Evolutionary conservation across 2,797 vertebrate species (phyloP).

Genomic region (Scleropages formosus): DNA sequence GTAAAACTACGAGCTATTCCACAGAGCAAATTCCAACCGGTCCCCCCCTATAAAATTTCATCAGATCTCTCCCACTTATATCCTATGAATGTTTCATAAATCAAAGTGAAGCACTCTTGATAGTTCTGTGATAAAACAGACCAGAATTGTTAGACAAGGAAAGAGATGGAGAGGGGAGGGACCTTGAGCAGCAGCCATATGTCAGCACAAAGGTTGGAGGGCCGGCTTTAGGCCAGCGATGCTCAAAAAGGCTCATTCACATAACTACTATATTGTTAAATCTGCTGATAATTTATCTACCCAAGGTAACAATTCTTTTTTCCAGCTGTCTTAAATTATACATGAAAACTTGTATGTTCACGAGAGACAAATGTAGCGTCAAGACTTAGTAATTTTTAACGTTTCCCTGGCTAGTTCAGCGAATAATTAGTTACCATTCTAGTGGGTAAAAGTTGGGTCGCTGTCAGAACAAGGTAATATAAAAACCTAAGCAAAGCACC

Average conservation of each 20-base stretch:
- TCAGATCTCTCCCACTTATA: no score
- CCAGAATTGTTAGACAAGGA: no score
- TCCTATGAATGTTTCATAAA: no score
- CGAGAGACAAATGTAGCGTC: neutral
- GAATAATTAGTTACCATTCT: neutral
- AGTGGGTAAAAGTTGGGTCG: neutral
- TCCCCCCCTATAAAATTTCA: no score
- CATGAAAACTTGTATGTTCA: neutral
- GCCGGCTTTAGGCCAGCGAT: constrained; percentile 14
- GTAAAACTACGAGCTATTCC: no score
- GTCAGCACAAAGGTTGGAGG: neutral
- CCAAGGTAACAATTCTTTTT: neutral
- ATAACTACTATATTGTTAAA: neutral
- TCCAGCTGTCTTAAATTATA: neutral
- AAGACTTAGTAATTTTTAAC: neutral
- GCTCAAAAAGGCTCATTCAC: constrained; percentile 22
- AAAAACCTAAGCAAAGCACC: neutral
- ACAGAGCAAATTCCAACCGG: no score
- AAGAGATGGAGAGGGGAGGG: neutral
- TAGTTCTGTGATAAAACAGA: no score
- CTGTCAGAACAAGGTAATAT: constrained; percentile 5
- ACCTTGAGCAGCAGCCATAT: constrained; percentile 6
- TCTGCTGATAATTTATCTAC: neutral
- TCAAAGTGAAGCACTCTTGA: no score
- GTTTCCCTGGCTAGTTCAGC: neutral